Base-by-base conservation (phyloP, 2,888 invertebrate genomes). In the Nebria salina region DNA sequence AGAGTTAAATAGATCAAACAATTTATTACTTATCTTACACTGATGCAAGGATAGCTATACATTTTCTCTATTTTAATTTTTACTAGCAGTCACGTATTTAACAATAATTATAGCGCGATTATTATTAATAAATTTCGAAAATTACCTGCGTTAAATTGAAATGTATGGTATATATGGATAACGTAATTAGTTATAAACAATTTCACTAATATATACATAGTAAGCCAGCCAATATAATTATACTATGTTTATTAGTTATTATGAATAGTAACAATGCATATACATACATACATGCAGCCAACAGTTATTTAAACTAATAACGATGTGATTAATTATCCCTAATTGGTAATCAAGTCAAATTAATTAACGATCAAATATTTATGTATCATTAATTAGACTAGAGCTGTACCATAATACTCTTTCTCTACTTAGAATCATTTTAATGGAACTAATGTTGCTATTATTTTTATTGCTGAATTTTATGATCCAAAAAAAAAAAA, bases 321-420 rank as follows among this genome's bases (percentile, higher is more conserved):
- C 43, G 41, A 34, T 41, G 79, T 74, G 79, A 74, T 74, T 79
- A 73, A 79, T 79, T 66, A 74, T 79, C 42, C 42, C 41, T 78
- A 79, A 79, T 79, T 79, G 74, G 43, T 73, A 74, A 74, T 79
- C 79, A 74, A 79, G 73, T 79, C 65, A 65, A 79, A 64, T 74
- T 74, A 74, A 74, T 66, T 65, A 79, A 79, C 74, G 65, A 74
- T 74, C 41, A 78, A 66, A 78, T 79, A 74, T 79, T 77, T 72
- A 77, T 64, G 72, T 68, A 54, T 72, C 43, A 43, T 68, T 77
- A 70, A 77, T 77, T 77, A 25, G 72, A 20, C n/a, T 25, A 70
- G 72, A 64, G 77, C 15, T 42, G 26, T 42, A 70, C 2, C 68
- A 54, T 13, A 7, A 1, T 54, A 11, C 54, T 54, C 54, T 54